These are phyloP conservation scores for Pituophis catenifer DNA, from an alignment of 2,113 vertebrate genomes.

Conservation along the genomic window DNA sequence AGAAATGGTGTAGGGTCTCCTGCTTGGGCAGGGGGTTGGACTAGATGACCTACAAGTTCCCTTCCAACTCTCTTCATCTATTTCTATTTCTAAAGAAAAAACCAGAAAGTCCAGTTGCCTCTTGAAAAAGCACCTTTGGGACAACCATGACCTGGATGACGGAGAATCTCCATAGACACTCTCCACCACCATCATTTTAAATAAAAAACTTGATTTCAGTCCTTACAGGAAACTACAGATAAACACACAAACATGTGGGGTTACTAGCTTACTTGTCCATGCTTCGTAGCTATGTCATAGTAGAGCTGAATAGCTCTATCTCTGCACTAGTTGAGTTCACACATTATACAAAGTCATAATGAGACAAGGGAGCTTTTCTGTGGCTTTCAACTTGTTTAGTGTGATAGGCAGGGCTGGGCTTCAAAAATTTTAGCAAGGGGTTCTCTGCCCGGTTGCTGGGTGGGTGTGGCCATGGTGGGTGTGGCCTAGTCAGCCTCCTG, in stretches of 20 bases:
- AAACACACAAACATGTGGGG: not conserved
- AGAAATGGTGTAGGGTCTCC: no score
- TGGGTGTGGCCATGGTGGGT: no score
- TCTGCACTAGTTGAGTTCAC: not conserved
- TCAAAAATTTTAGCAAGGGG: no score
- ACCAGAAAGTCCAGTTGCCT: no score
- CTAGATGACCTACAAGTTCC: no score
- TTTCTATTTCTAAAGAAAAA: no score
- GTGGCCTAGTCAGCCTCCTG: no score
- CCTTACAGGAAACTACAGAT: not conserved
- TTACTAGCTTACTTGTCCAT: not conserved
- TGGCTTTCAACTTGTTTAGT: not conserved
- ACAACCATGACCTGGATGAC: no score
- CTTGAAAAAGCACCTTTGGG: no score
- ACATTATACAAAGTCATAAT: not conserved
- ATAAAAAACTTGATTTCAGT: not conserved
- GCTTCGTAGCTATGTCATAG: not conserved
- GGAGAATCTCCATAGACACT: not conserved
- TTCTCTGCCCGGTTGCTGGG: no score
- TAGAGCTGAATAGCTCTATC: not conserved
- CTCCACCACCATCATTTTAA: not conserved
- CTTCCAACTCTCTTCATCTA: no score
- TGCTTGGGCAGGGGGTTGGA: no score
- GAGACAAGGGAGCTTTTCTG: not conserved
- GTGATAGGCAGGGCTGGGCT: not conserved